Base-by-base conservation (phyloP, 2,888 invertebrate genomes). In the Ferrisia virgata region DNA sequence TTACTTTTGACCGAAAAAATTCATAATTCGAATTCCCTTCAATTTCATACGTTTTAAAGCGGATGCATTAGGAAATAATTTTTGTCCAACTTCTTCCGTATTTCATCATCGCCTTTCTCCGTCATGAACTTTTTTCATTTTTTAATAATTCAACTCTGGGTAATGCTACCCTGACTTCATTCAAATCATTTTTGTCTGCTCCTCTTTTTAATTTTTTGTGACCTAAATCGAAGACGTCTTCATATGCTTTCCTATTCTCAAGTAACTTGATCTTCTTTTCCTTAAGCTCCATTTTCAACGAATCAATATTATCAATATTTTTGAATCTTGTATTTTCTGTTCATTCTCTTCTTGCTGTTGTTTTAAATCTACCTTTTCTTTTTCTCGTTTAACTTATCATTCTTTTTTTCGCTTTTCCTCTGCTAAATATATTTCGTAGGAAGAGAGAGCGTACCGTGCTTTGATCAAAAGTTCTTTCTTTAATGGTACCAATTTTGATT, bases 211-310 rank as follows among this genome's bases (percentile, higher is more conserved):
- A 43, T 40, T 43, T 69, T 40, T 69, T 72, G n/a, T 69, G 43
- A 9, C 31, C 69, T 15, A 69, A 18, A 25, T 69, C 15, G 40
- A 69, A 69, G 15, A 82, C 40, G 39, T 82, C 43, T 22, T 82
- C 69, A 69, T 82, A 69, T n/a, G n/a, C 69, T 31, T 69, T 72
- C 36, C 43, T 82, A 22, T 82, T 82, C 28, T 69, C 69, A 31
- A n/a, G 40, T 13, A 69, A 82, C n/a, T 64, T 72, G 11, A n/a
- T 69, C 25, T 40, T 82, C 28, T 82, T 40, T 22, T 22, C 25
- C 64, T 82, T 64, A 31, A 82, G 36, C 15, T 82, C 69, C 9
- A 33, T 25, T 69, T 82, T 69, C 64, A 69, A 40, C 15, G 36
- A 8, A 40, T 82, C 36, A 15, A 82, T 28, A 36, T 6, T 31